Evolutionary conservation across 37 sponge, comb jelly and placozoan genomes (phyloP).

Genomic region (Cliona cf. orientalis): DNA sequence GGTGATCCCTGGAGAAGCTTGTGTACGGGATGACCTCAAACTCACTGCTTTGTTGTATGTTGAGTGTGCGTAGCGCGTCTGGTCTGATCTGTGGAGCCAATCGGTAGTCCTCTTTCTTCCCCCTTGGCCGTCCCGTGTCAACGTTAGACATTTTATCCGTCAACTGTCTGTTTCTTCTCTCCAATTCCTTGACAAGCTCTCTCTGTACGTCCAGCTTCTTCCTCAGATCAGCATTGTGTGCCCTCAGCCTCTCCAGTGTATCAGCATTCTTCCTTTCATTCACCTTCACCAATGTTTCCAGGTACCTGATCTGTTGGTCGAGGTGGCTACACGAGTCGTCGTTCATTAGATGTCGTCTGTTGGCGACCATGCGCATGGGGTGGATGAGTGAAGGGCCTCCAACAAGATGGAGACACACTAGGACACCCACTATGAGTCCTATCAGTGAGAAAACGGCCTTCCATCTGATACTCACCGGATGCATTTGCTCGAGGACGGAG

Average conservation of each 20-base stretch:
- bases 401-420: too few species aligned
- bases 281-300: slow-evolving; percentile 28
- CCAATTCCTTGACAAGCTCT: slow-evolving; percentile 33
- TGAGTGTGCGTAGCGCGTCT: slow-evolving; percentile 42
- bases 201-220: slow-evolving; percentile 47
- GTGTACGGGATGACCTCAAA: slow-evolving; percentile 65
- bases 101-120: slow-evolving; percentile 32
- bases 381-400: too few species aligned
- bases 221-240: slow-evolving; percentile 32
- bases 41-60: slow-evolving; percentile 64
- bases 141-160: slow-evolving; percentile 44
- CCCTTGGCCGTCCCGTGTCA: slow-evolving; percentile 26
- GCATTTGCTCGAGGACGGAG: too few species aligned
- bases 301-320: slow-evolving; percentile 34
- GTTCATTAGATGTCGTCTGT: too few species aligned
- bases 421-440: too few species aligned
- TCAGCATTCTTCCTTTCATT: slow-evolving; percentile 25
- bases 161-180: slow-evolving; percentile 62
- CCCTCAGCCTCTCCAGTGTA: slow-evolving; percentile 36
- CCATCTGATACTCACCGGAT: too few species aligned
- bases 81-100: slow-evolving; percentile 47
- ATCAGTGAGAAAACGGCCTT: too few species aligned
- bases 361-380: too few species aligned
- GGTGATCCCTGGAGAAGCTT: slow-evolving; percentile 53
- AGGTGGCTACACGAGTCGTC: neutral